Base-by-base conservation (phyloP, 2,113 vertebrate species). In the Meles meles region DNA sequence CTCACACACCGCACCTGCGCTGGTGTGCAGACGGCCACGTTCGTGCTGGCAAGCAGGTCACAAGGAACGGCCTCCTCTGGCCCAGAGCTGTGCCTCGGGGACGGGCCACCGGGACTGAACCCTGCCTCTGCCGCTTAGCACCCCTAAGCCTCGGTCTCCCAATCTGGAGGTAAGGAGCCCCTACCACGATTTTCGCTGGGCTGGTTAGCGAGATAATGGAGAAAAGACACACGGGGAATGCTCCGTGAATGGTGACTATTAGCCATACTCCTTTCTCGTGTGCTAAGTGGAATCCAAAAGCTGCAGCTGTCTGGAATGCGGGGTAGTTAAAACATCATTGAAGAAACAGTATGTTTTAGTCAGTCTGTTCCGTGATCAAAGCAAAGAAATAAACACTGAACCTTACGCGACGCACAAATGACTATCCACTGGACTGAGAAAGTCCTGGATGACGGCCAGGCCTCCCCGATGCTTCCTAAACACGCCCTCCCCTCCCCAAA, bases 21-120 rank as follows among this genome's bases (percentile, higher is more conserved):
- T 13, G 9, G 15, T 21, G 20, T 4, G 1, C 2, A 1, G 13
- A 15, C 0, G 0, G 39, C 44, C 15, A 13, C 0, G 6, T 82
- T 21, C 37, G 42, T 21, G 34, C 49, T 67, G 47, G 31, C 34
- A 13, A 59, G 31, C 27, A 1, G 67, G 47, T 92, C 74, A 61
- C 31, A 31, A 1, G 1, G 37, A 85, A 83, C 25, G 29, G 42
- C 21, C 7, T 61, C 12, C 44, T 57, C 88, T 44, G 44, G 37
- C 42, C 47, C 61, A 93, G 44, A 96, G 61, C 57, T 82, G 57
- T 59, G 80, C 61, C 57, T 69, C 3, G 7, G 61, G 20, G 21
- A 52, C 34, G 7, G 29, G 61, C 4, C 9, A 39, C 21, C 3
- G 34, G 90, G 57, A 47, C 76, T 47, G 39, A 84, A 31, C 29